These are phyloP conservation scores for Dolomedes plantarius DNA, from an alignment of 2,888 invertebrate species.

Conservation along the genomic window DNA sequence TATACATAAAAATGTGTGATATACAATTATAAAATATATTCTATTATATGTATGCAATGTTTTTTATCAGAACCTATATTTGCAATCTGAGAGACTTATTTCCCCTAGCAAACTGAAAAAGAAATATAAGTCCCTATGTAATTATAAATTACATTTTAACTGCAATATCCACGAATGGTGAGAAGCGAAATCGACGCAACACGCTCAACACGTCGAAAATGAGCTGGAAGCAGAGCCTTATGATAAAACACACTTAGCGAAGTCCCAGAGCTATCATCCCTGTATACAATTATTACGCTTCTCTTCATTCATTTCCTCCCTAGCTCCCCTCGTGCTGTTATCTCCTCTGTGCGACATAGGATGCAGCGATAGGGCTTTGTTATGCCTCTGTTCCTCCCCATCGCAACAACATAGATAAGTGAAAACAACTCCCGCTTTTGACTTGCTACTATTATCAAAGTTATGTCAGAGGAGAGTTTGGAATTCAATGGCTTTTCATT, in stretches of 20 bases:
- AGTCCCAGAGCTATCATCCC: slow-evolving; percentile 53
- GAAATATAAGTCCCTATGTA: no score
- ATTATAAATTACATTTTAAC: no score
- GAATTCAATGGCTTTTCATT: slow-evolving; percentile 66
- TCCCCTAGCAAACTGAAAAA: no score
- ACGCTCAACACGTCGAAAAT: no score
- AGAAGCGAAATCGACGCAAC: no score
- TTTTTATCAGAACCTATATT: no score
- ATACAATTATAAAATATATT: no score
- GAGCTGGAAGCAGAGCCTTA: no score
- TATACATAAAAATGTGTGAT: no score
- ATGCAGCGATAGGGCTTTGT: slow-evolving; percentile 62
- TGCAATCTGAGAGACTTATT: no score
- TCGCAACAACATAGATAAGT: slow-evolving; percentile 60
- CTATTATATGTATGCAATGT: no score
- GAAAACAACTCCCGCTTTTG: slow-evolving; percentile 50
- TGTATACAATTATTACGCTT: slow-evolving; percentile 62
- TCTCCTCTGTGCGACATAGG: slow-evolving; percentile 48
- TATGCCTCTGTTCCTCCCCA: slow-evolving; percentile 52
- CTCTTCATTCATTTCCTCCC: slow-evolving; percentile 45
- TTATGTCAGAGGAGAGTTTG: slow-evolving; percentile 27
- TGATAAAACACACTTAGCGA: slow-evolving; percentile 25
- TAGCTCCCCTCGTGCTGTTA: slow-evolving; percentile 36
- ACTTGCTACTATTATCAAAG: slow-evolving; percentile 37
- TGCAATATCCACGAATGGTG: no score